These are phyloP conservation scores for Thyatira batis DNA, from an alignment of 2,888 invertebrate genomes.

Conservation along the genomic window DNA sequence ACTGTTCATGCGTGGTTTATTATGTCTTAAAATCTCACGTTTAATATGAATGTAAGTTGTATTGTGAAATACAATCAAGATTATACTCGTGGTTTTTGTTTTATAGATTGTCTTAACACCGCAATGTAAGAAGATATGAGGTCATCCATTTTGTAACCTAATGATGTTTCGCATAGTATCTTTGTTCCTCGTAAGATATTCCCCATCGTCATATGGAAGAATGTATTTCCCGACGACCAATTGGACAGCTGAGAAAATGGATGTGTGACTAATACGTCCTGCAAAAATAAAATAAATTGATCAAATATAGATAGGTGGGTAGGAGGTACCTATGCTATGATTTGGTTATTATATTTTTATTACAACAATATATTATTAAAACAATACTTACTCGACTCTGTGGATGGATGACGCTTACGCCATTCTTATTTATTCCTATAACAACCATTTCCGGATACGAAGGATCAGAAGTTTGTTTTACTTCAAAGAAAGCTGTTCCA, in stretches of 20 bases:
- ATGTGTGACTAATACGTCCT: constrained; percentile 92
- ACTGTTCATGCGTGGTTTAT: too few relatives aligned
- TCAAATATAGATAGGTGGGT: too few relatives aligned
- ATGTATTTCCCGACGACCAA: constrained; percentile 98
- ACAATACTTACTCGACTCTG: constrained; percentile 88
- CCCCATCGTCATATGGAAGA: constrained; percentile 97
- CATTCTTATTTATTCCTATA: constrained; percentile 95
- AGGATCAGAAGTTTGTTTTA: constrained; percentile 94
- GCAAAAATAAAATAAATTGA: constrained; percentile 27
- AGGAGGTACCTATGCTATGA: too few relatives aligned
- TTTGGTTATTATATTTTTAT: too few relatives aligned
- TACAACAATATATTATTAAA: neutral
- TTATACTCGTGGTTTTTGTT: constrained; percentile 46
- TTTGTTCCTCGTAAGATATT: constrained; percentile 95
- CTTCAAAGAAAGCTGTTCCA: constrained; percentile 97
- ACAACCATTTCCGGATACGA: constrained; percentile 92
- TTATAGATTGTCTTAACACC: constrained; percentile 71
- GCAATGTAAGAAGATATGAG: constrained; percentile 94
- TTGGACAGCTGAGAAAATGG: constrained; percentile 94
- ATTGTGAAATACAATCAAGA: too few relatives aligned
- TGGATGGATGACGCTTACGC: constrained; percentile 94
- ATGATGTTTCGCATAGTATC: constrained; percentile 93
- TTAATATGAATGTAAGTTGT: too few relatives aligned
- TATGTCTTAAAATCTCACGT: too few relatives aligned
- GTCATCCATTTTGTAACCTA: constrained; percentile 99